Evolutionary conservation across 1,140 invertebrate species (phyloP).

Genomic region (Chlorops oryzae): DNA sequence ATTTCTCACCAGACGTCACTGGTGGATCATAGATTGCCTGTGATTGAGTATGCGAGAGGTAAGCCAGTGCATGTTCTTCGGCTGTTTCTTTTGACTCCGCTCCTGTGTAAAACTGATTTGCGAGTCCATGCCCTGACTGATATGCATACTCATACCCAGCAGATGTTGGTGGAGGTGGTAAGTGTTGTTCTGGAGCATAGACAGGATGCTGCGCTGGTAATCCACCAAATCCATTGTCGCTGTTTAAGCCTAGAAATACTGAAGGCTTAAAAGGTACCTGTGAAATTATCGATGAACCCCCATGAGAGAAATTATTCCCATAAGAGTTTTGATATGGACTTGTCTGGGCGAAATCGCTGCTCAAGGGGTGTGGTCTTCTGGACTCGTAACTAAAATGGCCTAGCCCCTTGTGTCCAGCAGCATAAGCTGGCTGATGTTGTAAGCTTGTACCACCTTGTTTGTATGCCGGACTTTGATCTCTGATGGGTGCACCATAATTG

Average conservation of each 20-base stretch:
- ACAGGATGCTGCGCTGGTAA: conserved; percentile 8
- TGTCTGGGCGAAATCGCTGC: not conserved
- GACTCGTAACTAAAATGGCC: conserved; percentile 35
- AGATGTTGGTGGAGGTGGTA: conserved; percentile 25
- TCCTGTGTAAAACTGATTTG: no score
- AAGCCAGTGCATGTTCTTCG: no score
- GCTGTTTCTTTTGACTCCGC: no score
- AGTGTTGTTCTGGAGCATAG: conserved; percentile 24
- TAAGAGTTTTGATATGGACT: not conserved
- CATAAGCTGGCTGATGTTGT: conserved; percentile 32
- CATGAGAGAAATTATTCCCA: no score
- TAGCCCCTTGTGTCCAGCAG: conserved; percentile 32
- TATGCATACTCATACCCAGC: conserved; percentile 34
- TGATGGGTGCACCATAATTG: no score
- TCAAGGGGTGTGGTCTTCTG: conserved; percentile 30
- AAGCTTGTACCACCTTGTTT: no score
- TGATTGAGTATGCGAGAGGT: no score
- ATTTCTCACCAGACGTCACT: no score
- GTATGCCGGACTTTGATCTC: no score
- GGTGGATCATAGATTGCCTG: no score
- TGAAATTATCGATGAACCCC: no score
- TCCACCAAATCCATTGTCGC: conserved; percentile 7
- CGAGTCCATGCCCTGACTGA: no score
- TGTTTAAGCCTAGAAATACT: conserved; percentile 34
- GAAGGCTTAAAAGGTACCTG: conserved; percentile 35